phyloP scores from a whole-genome alignment of 2,888 invertebrate genomes.

The Gerris lacustris region DNA sequence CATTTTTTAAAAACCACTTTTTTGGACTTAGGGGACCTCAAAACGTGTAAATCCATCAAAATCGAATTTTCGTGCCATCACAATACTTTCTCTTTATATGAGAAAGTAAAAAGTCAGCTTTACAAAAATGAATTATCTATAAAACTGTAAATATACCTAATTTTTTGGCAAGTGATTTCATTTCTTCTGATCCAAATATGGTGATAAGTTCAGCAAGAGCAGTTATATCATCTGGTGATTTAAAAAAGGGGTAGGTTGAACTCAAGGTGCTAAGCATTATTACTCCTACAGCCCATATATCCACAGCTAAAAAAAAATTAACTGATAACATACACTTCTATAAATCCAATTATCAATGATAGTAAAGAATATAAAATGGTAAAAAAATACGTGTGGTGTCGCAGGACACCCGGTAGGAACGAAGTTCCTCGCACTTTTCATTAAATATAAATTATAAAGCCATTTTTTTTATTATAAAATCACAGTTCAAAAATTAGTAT shows the following conservation, averaged over 20 bases:
- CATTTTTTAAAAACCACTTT: too few relatives aligned
- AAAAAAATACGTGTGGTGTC: too few relatives aligned
- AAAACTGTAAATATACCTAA: slow-evolving; percentile 42
- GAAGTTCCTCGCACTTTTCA: neutral
- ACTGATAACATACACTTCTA: neutral
- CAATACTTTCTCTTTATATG: too few relatives aligned
- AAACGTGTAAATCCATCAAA: too few relatives aligned
- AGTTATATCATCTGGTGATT: slow-evolving; percentile 62
- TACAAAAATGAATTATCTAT: too few relatives aligned
- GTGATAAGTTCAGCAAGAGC: slow-evolving; percentile 72
- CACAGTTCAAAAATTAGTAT: too few relatives aligned
- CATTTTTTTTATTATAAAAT: too few relatives aligned
- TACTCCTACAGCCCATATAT: slow-evolving; percentile 80
- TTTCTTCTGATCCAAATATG: slow-evolving; percentile 58
- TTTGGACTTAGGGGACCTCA: too few relatives aligned
- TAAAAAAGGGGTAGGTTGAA: slow-evolving; percentile 72
- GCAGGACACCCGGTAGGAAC: too few relatives aligned
- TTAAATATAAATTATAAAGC: too few relatives aligned
- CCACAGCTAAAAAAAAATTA: slow-evolving; percentile 49
- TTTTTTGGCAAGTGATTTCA: slow-evolving; percentile 53
- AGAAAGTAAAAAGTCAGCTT: too few relatives aligned
- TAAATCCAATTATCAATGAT: slow-evolving; percentile 4
- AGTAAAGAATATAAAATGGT: neutral
- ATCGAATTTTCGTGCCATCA: too few relatives aligned
- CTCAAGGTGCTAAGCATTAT: slow-evolving; percentile 66